phyloP scores from a whole-genome alignment of 1,140 invertebrate genomes.

The Euura saliciscinereae region DNA sequence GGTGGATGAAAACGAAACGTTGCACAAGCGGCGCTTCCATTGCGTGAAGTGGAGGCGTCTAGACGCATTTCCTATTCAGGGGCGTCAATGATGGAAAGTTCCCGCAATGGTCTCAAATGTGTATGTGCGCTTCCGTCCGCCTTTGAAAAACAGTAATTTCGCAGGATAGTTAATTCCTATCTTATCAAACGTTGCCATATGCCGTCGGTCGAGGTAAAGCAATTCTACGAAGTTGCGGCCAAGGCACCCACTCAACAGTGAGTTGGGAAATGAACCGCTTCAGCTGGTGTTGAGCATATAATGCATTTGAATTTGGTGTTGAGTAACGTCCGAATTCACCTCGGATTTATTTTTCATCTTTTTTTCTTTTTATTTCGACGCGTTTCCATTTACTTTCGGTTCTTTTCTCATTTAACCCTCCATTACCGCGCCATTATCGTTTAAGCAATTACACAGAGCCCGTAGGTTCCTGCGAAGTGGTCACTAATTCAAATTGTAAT shows the following conservation, averaged over 20 bases:
- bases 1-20: conserved; percentile 23
- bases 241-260: not conserved
- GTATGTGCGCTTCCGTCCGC: not conserved
- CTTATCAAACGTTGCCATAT: not conserved
- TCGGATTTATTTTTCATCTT: too few species aligned
- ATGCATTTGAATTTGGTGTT: too few species aligned
- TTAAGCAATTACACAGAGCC: not conserved
- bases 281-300: too few species aligned
- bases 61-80: conserved; percentile 23
- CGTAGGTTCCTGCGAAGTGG: not conserved
- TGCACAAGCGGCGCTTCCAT: conserved; percentile 23
- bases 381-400: not conserved
- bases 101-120: not conserved
- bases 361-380: not conserved
- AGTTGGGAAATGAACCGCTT: too few species aligned
- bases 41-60: conserved; percentile 27
- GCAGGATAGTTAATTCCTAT: not conserved
- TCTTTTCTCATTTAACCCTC: not conserved
- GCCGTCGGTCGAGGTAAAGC: not conserved
- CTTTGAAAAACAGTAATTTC: not conserved
- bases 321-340: too few species aligned
- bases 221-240: not conserved
- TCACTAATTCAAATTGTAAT: conserved; percentile 7
- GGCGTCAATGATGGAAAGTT: not conserved
- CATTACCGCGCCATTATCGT: not conserved